Base-by-base conservation (phyloP, 2,797 vertebrate species). In the Microcaecilia unicolor region DNA sequence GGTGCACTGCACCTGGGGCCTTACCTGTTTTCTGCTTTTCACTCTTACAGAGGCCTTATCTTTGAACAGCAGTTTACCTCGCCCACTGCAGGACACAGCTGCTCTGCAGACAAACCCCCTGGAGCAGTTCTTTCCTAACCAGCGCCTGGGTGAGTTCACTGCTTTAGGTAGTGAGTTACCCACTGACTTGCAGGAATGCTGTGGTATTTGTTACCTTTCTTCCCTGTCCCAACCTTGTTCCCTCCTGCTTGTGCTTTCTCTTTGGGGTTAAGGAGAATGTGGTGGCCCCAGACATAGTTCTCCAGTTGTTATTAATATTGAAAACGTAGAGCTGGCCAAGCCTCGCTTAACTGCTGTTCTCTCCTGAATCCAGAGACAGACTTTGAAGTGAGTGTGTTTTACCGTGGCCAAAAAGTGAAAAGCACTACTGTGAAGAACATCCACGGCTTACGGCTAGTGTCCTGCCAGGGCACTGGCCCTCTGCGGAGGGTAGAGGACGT, bases 301-400 rank as follows among this genome's bases (percentile, higher is more conserved):
- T 2, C 15, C 32, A 43, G 4, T 6, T 52, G 42, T 32, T 22
- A 6, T 19, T 0, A 28, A 53, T 28, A 55, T 56, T 5, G 41
- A 64, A 61, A 37, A 3, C 46, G 46, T 34, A 14, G 20, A 13
- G 4, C 23, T 15, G 8, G 3, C 1, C 11, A 28, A 17, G 4
- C 6, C 4, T 12, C 15, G n/a, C 15, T 14, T 11, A 4, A 13
- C 10, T 5, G 15, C 22, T 12, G 25, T 9, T 36, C 6, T 25
- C 13, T 9, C 10, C 30, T 39, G 13, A 3, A 18, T 22, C 18
- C 51, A 87, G 90, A 51, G 24, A 79, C 86, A 22, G 43, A 84
- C 4, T 87, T 85, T 21, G 79, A 47, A 39, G 67, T 95, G 37
- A 55, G 44, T 0, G 73, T 76, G 28, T 87, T 76, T 73, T 95